Percentiles rank a stretch among this genome's conserved stretches.
phyloP scores from a whole-genome alignment of 1,140 invertebrate species.

The Drosophila persimilis region DNA sequence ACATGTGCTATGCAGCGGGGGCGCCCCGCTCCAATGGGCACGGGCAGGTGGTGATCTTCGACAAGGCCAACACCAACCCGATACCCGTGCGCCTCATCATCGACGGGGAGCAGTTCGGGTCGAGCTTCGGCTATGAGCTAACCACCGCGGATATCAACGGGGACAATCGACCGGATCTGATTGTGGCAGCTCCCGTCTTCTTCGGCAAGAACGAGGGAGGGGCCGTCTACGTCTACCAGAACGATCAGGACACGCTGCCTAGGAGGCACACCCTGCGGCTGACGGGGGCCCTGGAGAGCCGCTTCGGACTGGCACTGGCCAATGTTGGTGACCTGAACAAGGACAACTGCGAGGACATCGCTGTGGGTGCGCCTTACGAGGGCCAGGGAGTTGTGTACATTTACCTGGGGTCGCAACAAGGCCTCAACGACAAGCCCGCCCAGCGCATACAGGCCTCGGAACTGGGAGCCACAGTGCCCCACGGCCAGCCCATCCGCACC shows the following conservation, averaged over 20 bases:
- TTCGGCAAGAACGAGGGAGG: slow-evolving; percentile 92
- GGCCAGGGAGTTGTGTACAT: slow-evolving; percentile 93
- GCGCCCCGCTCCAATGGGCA: slow-evolving; percentile 93
- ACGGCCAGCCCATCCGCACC: slow-evolving; percentile 85
- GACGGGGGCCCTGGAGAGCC: slow-evolving; percentile 89
- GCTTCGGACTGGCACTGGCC: slow-evolving; percentile 94
- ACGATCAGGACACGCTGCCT: slow-evolving; percentile 84
- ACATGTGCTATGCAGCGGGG: slow-evolving; percentile 90
- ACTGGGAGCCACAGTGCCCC: slow-evolving; percentile 75
- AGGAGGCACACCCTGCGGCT: slow-evolving; percentile 86
- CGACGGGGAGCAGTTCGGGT: slow-evolving; percentile 93
- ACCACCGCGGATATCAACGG: slow-evolving; percentile 93
- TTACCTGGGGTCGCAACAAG: slow-evolving; percentile 90
- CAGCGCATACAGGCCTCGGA: slow-evolving; percentile 85
- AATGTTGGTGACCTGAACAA: slow-evolving; percentile 95
- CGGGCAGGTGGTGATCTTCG: slow-evolving; percentile 93
- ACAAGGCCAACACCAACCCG: slow-evolving; percentile 85
- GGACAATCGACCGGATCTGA: slow-evolving; percentile 93
- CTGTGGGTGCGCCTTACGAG: slow-evolving; percentile 96
- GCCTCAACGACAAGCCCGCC: slow-evolving; percentile 89
- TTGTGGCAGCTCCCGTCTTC: slow-evolving; percentile 96
- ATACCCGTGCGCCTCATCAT: slow-evolving; percentile 87
- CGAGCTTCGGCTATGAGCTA: slow-evolving; percentile 95
- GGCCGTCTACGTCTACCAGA: slow-evolving; percentile 94
- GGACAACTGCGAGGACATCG: slow-evolving; percentile 94